Evolutionary conservation across 2,888 invertebrate genomes (phyloP).

Genomic region (Drosophila subquinaria): DNA sequence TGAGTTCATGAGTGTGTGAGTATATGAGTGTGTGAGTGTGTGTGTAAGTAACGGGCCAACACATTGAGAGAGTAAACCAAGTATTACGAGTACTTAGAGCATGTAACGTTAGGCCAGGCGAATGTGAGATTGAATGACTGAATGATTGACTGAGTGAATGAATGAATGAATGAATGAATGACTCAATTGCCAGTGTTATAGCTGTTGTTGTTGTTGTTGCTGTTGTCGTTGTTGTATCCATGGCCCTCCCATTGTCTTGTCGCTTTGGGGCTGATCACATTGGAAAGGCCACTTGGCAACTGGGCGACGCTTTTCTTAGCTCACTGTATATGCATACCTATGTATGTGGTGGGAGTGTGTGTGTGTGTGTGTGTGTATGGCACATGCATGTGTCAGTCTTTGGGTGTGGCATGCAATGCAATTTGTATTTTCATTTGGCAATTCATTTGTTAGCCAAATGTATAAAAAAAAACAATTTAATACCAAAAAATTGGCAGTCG

Average conservation of each 20-base stretch:
- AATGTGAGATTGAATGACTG: slow-evolving; percentile 55
- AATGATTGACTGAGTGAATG: slow-evolving; percentile 44
- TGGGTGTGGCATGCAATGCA: slow-evolving; percentile 67
- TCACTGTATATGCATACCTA: neutral
- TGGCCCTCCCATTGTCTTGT: slow-evolving; percentile 40
- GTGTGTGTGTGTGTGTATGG: slow-evolving; percentile 11
- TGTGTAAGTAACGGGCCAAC: slow-evolving; percentile 23
- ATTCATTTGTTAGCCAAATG: slow-evolving; percentile 54
- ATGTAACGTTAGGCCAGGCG: slow-evolving; percentile 34
- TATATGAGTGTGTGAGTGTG: slow-evolving; percentile 10
- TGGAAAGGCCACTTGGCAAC: slow-evolving; percentile 64
- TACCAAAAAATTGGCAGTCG: slow-evolving; percentile 30
- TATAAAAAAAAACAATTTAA: neutral
- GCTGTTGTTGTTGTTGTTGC: neutral
- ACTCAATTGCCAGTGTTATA: slow-evolving; percentile 2
- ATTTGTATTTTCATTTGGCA: slow-evolving; percentile 77
- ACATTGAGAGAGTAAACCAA: slow-evolving; percentile 5
- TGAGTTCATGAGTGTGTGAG: neutral
- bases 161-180: slow-evolving; percentile 35
- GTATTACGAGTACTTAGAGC: slow-evolving; percentile 33
- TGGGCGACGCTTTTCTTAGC: slow-evolving; percentile 28
- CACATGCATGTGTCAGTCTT: slow-evolving; percentile 6
- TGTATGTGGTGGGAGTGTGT: neutral
- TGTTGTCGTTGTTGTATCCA: slow-evolving; percentile 17
- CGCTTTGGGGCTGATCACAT: slow-evolving; percentile 34